A percentile compares a stretch with the other conserved stretches of the same genome.
phyloP scores from a whole-genome alignment of 2,797 vertebrate species.

The Rousettus madagascariensis region DNA sequence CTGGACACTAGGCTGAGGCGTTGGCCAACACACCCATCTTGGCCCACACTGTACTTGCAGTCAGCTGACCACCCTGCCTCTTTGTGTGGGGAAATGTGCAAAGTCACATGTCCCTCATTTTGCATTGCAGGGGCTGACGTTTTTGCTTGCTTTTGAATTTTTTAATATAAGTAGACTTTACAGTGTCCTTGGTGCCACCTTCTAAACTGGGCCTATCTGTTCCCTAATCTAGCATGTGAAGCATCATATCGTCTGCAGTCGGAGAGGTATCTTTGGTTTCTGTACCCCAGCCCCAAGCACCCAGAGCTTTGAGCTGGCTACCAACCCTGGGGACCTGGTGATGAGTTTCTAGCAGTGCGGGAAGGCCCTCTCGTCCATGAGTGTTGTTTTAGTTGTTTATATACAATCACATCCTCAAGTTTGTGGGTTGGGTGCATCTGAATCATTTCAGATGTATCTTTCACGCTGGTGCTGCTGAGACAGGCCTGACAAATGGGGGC shows the following conservation, averaged over 20 bases:
- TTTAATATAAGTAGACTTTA: background rate
- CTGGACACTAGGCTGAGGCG: background rate
- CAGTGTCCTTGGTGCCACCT: background rate
- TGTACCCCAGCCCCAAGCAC: background rate
- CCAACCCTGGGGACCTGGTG: too few species aligned
- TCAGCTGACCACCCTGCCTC: background rate
- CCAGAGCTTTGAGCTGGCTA: background rate
- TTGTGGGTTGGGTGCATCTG: background rate
- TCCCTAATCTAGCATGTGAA: background rate
- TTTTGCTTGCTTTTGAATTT: background rate
- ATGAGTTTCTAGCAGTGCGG: background rate
- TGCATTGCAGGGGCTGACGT: background rate
- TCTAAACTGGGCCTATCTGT: background rate
- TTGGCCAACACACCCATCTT: background rate
- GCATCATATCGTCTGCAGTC: background rate
- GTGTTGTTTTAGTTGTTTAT: background rate
- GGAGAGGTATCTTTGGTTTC: background rate
- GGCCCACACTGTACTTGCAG: background rate
- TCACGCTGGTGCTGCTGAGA: background rate
- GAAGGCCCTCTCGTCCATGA: rapidly evolving
- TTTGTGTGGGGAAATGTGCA: background rate
- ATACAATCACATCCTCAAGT: background rate
- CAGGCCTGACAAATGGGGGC: background rate
- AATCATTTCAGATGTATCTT: background rate
- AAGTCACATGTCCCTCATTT: background rate